phyloP scores from a whole-genome alignment of 2,113 vertebrate species.

The Tragelaphus buxtoni region DNA sequence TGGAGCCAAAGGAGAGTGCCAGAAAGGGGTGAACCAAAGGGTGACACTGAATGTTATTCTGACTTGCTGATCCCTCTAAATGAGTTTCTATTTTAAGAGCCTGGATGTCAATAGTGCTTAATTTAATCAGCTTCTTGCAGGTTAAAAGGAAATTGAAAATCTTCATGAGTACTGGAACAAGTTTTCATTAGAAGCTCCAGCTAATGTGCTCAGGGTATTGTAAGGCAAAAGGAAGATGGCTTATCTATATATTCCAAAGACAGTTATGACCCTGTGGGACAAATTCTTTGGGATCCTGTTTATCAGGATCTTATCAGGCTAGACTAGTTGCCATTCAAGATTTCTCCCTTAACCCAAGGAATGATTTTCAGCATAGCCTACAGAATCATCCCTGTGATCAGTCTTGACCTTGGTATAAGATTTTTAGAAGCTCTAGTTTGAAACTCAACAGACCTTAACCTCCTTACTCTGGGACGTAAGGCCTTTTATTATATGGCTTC shows the following conservation, averaged over 20 bases:
- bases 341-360: background rate
- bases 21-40: background rate
- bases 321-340: background rate
- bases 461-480: background rate
- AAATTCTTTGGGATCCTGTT: background rate
- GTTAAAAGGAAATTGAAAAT: slow-evolving; percentile 59
- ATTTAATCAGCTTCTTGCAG: slow-evolving; percentile 58
- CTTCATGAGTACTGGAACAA: background rate
- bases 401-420: background rate
- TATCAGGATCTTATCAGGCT: background rate
- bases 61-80: background rate
- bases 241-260: background rate
- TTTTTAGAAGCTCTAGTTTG: background rate
- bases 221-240: background rate
- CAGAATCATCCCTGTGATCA: background rate
- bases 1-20: background rate
- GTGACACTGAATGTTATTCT: background rate
- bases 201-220: background rate
- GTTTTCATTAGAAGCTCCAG: slow-evolving; percentile 17
- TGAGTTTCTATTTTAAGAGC: slow-evolving; percentile 63
- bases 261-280: background rate
- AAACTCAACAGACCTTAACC: background rate
- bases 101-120: slow-evolving; percentile 39
- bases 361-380: background rate
- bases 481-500: background rate